Percentiles rank a stretch among this genome's conserved stretches.
These are phyloP conservation scores for Sparus aurata DNA, from an alignment of 2,797 vertebrate species.

Conservation along the genomic window DNA sequence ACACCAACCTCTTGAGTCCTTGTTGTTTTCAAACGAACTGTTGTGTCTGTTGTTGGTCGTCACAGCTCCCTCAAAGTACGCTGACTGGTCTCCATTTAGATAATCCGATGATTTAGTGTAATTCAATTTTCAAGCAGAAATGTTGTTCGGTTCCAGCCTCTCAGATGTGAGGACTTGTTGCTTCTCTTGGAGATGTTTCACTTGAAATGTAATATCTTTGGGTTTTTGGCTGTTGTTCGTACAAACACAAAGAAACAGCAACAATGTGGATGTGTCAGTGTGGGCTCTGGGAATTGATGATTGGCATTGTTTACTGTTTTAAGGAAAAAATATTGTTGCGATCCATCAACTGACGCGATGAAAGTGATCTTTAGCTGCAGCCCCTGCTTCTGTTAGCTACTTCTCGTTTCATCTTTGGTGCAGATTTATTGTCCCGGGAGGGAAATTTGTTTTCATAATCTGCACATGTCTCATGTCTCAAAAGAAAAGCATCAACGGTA, in stretches of 20 bases:
- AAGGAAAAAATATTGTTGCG: neutral
- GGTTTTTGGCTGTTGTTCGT: too few species aligned
- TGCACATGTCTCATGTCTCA: constrained; percentile 1
- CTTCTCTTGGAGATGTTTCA: neutral
- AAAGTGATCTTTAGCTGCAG: neutral
- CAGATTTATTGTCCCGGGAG: neutral
- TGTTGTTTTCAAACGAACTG: too few species aligned
- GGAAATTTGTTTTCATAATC: neutral
- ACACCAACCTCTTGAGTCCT: too few species aligned
- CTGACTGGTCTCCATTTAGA: neutral
- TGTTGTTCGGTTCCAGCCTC: too few species aligned
- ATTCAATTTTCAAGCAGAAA: neutral
- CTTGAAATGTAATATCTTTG: neutral
- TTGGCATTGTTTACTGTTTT: neutral
- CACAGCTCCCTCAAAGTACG: too few species aligned
- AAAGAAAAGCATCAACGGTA: neutral
- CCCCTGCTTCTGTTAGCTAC: neutral
- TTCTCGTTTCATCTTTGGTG: neutral
- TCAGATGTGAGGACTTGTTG: neutral
- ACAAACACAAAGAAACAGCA: neutral
- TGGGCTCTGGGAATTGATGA: neutral
- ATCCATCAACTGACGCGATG: neutral
- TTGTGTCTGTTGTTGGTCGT: too few species aligned
- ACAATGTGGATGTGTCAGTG: neutral
- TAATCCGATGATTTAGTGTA: neutral